Evolutionary conservation across 2,888 invertebrate species (phyloP).

Genomic region (Stenoptilia bipunctidactyla): DNA sequence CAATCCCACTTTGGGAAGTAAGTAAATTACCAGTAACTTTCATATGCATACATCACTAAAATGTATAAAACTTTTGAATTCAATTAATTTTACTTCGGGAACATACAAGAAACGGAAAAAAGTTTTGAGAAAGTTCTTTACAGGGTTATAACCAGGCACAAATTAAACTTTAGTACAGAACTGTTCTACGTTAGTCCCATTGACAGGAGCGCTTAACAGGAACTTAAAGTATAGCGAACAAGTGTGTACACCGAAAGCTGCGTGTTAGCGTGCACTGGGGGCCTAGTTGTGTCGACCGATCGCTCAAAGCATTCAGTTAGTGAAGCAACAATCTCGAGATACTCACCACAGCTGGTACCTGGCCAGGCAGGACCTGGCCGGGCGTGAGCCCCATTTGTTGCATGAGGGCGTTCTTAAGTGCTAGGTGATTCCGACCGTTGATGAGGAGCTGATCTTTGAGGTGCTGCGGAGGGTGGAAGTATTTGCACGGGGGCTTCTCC

Average conservation of each 20-base stretch:
- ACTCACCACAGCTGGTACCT: slow-evolving; percentile 94
- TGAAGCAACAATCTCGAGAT: slow-evolving; percentile 5
- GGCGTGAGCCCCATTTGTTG: slow-evolving; percentile 96
- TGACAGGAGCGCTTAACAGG: slow-evolving; percentile 37
- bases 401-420: slow-evolving; percentile 97
- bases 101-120: slow-evolving; percentile 4
- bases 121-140: too few species aligned
- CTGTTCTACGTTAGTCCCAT: slow-evolving; percentile 37
- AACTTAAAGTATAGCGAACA: slow-evolving; percentile 39
- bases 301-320: slow-evolving; percentile 44
- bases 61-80: slow-evolving; percentile 29
- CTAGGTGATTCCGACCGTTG: slow-evolving; percentile 99
- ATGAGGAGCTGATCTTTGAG: slow-evolving; percentile 99
- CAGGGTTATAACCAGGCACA: slow-evolving; percentile 32
- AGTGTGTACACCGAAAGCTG: slow-evolving; percentile 58
- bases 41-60: slow-evolving; percentile 30
- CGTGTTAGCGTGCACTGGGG: slow-evolving; percentile 52
- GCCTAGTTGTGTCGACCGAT: slow-evolving; percentile 48
- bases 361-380: slow-evolving; percentile 93
- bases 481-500: slow-evolving; percentile 99
- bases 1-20: slow-evolving; percentile 25
- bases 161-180: slow-evolving; percentile 40
- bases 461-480: slow-evolving; percentile 99
- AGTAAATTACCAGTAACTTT: slow-evolving; percentile 38
- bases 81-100: slow-evolving; percentile 24